Conservation (phyloP, 2,797 vertebrate genomes). For the Anabacerthia variegaticeps region DNA sequence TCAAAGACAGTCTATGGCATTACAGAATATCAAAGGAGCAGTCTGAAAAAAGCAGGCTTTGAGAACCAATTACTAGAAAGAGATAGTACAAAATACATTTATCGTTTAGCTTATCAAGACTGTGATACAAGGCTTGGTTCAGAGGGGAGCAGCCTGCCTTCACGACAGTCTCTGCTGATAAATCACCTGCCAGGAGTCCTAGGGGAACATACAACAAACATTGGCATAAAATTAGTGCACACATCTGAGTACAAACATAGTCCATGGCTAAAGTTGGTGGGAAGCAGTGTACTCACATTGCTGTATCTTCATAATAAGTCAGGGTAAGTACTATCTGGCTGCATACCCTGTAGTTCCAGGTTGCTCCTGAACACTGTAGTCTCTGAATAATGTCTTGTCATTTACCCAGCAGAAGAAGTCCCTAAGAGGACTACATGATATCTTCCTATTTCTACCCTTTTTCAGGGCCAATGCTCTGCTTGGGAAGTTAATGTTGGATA, state of each 20-base stretch:
- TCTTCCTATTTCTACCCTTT: not conserved
- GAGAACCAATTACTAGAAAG: slow-evolving; percentile 11
- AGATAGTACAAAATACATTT: not conserved
- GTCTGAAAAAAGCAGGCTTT: not conserved
- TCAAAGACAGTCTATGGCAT: slow-evolving; percentile 4
- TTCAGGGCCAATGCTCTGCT: not conserved
- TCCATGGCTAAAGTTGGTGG: not conserved
- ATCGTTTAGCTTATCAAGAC: not conserved
- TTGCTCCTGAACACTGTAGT: not conserved
- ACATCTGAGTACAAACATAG: accelerated
- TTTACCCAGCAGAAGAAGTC: not conserved
- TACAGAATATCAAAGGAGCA: slow-evolving; percentile 50
- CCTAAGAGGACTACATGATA: not conserved
- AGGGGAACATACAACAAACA: not conserved
- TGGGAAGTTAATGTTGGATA: not conserved
- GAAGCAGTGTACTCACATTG: not conserved
- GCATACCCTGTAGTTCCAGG: not conserved
- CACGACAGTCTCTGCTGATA: not conserved
- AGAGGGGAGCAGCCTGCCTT: not conserved
- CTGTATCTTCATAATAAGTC: not conserved
- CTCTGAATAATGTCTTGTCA: not conserved
- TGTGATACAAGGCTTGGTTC: not conserved
- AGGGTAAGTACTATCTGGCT: slow-evolving; percentile 1
- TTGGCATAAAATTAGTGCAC: not conserved
- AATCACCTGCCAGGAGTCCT: not conserved